Evolutionary conservation across 2,888 invertebrate species (phyloP), one percentile per base, ranked within the genome.

Genomic region (Agonopterix alstromeriana): DNA sequence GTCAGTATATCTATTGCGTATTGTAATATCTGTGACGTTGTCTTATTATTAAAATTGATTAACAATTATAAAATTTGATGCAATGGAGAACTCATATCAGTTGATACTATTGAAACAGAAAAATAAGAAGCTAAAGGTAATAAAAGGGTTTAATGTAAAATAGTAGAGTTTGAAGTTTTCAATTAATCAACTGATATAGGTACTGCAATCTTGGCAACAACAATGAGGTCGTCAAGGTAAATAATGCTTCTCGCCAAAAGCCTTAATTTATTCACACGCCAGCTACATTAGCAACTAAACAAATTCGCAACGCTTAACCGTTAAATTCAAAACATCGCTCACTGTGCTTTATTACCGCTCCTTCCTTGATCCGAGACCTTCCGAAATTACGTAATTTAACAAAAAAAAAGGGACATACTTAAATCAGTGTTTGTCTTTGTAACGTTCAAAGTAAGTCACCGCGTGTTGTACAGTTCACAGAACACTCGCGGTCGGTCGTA

Each of bases 281-380:
- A 60, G 55, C 62, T 50, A 51, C 55, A 60, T 61, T 62, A 63
- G 48, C 48, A 60, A 17, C 59, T 53, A 53, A 53, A 61, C 56
- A 52, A 60, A 74, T 70, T 73, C 58, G 70, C 62, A 48, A 65
- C 68, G 69, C 62, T 48, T 48, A 53, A 50, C 64, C 64, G 70
- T 69, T 65, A 68, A 62, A 67, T 70, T 72, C 58, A 64, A 71
- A 71, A 62, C 65, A 65, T 60, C 60, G 65, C 70, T 62, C 53
- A 51, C 50, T 48, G 51, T 49, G 48, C 53, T 44, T 45, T 47
- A 44, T 46, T 41, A 36, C 35, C 42, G 49, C 48, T 55, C 64
- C 67, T 67, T 71, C 69, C 70, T 8, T 2, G 35, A 35, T 35
- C 40, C 46, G 7, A 11, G 36, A 36, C 27, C 40, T 36, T 51